Conservation (phyloP, 2,888 invertebrate genomes). For the Nephrotoma guestfalica region DNA sequence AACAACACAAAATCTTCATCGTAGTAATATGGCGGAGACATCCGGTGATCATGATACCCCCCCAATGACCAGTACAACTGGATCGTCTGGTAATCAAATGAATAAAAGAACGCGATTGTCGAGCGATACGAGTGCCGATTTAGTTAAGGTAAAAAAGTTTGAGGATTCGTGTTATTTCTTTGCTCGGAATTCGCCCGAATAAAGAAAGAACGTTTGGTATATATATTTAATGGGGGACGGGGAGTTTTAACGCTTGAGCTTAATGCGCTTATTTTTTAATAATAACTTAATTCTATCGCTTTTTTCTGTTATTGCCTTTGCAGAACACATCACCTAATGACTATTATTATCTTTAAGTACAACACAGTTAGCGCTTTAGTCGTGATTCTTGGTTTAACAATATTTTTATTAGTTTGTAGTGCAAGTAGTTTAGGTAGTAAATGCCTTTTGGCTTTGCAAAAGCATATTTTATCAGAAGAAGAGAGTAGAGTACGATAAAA, state of each 20-base stretch:
- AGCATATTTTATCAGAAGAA: background rate
- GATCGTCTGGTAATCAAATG: background rate
- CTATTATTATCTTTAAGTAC: background rate
- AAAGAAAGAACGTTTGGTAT: background rate
- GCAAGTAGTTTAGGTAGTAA: background rate
- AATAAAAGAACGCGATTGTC: slow-evolving; percentile 31
- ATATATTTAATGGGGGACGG: background rate
- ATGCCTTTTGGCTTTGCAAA: background rate
- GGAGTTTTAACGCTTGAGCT: background rate
- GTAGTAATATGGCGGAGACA: background rate
- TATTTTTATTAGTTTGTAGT: background rate
- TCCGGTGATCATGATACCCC: background rate
- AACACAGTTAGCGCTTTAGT: background rate
- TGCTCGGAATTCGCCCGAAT: background rate
- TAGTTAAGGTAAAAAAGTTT: slow-evolving; percentile 29
- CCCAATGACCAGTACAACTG: background rate
- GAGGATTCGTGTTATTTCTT: background rate
- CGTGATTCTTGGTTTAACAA: background rate
- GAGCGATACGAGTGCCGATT: slow-evolving; percentile 40
- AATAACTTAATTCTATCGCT: background rate
- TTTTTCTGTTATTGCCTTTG: background rate
- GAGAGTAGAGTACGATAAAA: background rate
- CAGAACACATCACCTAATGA: background rate
- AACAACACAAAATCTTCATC: background rate
- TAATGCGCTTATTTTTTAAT: background rate